These are phyloP conservation scores for Coptotermes formosanus DNA, from an alignment of 1,140 invertebrate genomes.

Conservation along the genomic window DNA sequence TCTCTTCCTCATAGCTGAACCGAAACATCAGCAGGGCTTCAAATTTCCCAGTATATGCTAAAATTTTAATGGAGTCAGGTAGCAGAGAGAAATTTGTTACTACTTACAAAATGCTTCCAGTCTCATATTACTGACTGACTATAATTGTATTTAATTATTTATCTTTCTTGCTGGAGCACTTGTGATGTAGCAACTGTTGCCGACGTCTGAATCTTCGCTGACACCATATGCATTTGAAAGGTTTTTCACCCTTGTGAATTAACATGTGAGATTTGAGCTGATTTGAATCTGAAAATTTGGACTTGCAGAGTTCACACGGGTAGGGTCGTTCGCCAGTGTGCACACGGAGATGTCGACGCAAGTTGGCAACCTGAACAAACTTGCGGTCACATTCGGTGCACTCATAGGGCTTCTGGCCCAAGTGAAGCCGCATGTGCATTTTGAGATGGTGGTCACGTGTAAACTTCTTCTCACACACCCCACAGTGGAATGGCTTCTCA, in stretches of 20 bases:
- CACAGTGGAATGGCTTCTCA: slow-evolving; percentile 94
- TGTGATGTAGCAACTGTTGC: slow-evolving; percentile 83
- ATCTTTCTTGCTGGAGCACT: slow-evolving; percentile 60
- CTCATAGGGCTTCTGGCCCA: slow-evolving; percentile 90
- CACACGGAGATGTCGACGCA: slow-evolving; percentile 87
- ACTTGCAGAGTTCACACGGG: slow-evolving; percentile 83
- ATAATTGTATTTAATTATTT: too few species aligned
- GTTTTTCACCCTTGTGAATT: slow-evolving; percentile 87
- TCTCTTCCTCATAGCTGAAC: too few species aligned
- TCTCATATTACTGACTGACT: too few species aligned
- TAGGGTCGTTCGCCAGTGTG: slow-evolving; percentile 96
- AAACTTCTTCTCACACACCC: slow-evolving; percentile 90
- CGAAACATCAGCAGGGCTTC: too few species aligned
- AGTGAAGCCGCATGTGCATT: slow-evolving; percentile 89
- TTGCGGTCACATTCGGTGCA: slow-evolving; percentile 88
- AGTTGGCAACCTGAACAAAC: slow-evolving; percentile 94
- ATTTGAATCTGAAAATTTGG: slow-evolving; percentile 90
- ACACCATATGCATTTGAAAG: slow-evolving; percentile 77
- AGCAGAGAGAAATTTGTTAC: too few species aligned
- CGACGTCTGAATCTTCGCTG: slow-evolving; percentile 73
- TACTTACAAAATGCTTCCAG: too few species aligned
- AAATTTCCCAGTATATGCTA: too few species aligned
- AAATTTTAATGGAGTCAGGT: too few species aligned
- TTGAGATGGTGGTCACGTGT: slow-evolving; percentile 93
- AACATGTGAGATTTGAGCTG: slow-evolving; percentile 89